Evolutionary conservation across 2,888 invertebrate genomes (phyloP).

Genomic region (Bellardia bayeri): DNA sequence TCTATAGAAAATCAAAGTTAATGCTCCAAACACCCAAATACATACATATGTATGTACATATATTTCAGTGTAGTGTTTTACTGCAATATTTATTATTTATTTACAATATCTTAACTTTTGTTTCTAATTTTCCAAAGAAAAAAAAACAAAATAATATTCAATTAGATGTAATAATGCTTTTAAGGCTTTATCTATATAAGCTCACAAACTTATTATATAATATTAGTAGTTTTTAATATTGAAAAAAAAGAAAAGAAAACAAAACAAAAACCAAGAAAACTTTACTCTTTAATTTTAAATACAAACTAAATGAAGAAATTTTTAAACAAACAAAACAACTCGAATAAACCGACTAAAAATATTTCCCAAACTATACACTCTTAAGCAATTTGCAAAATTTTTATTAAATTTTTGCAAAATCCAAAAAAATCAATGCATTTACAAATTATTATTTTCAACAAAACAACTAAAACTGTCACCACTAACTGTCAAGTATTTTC

Average conservation of each 20-base stretch:
- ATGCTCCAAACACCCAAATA: too few relatives aligned
- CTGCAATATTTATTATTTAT: slow-evolving; percentile 41
- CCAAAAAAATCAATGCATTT: slow-evolving; percentile 51
- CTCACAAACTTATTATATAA: slow-evolving; percentile 70
- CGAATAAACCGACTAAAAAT: slow-evolving; percentile 15
- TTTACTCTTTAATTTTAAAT: slow-evolving; percentile 12
- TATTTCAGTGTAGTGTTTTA: neutral
- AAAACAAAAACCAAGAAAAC: neutral
- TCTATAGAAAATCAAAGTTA: too few relatives aligned
- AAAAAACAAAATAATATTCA: slow-evolving; percentile 45
- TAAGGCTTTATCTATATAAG: slow-evolving; percentile 77
- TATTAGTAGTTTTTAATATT: slow-evolving; percentile 72
- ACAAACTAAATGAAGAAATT: neutral
- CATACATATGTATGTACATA: too few relatives aligned
- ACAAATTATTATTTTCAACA: slow-evolving; percentile 43
- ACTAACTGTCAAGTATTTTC: slow-evolving; percentile 53
- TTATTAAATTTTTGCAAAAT: slow-evolving; percentile 12
- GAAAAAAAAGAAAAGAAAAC: slow-evolving; percentile 39
- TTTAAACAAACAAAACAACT: slow-evolving; percentile 40
- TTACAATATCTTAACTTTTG: slow-evolving; percentile 36
- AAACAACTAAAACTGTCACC: slow-evolving; percentile 7
- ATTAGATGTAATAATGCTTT: slow-evolving; percentile 76
- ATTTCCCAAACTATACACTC: neutral
- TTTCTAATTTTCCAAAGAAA: slow-evolving; percentile 48
- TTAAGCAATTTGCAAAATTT: neutral